These are phyloP conservation scores for Plusia festucae DNA, from an alignment of 2,888 invertebrate genomes.

Conservation along the genomic window DNA sequence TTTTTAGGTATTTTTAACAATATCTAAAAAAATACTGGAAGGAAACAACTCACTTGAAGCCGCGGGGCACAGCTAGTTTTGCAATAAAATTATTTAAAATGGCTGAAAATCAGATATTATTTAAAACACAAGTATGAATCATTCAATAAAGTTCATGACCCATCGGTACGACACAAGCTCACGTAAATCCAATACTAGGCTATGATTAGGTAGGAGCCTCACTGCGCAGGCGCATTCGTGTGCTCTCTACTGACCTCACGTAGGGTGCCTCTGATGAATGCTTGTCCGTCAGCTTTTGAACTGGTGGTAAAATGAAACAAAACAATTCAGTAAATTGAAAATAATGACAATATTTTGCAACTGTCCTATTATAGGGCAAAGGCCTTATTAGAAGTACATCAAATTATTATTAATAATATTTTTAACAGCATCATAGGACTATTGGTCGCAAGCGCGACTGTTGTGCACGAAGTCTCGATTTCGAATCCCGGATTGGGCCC, in stretches of 20 bases:
- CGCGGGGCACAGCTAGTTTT: too few relatives aligned
- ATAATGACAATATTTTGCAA: not conserved
- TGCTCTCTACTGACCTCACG: constrained; percentile 20
- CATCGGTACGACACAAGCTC: not conserved
- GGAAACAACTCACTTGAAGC: too few relatives aligned
- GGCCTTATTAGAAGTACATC: not conserved
- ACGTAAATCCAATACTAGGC: not conserved
- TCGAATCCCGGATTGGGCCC: too few relatives aligned
- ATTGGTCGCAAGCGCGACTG: too few relatives aligned
- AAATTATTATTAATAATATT: too few relatives aligned
- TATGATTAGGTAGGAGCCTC: not conserved
- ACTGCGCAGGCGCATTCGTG: not conserved
- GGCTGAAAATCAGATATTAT: not conserved
- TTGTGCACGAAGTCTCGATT: too few relatives aligned
- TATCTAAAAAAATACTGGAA: too few relatives aligned
- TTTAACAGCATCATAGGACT: too few relatives aligned
- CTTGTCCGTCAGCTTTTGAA: constrained; percentile 8
- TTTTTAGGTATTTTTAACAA: too few relatives aligned
- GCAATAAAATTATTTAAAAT: not conserved
- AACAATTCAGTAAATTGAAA: constrained; percentile 2
- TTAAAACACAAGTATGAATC: not conserved
- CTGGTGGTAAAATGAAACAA: not conserved
- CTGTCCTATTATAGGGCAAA: not conserved
- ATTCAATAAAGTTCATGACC: not conserved
- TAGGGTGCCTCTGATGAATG: constrained; percentile 10